phyloP scores from a whole-genome alignment of 30 jellyfish, hydroid and myxozoan species.

The Aurelia sp. region DNA sequence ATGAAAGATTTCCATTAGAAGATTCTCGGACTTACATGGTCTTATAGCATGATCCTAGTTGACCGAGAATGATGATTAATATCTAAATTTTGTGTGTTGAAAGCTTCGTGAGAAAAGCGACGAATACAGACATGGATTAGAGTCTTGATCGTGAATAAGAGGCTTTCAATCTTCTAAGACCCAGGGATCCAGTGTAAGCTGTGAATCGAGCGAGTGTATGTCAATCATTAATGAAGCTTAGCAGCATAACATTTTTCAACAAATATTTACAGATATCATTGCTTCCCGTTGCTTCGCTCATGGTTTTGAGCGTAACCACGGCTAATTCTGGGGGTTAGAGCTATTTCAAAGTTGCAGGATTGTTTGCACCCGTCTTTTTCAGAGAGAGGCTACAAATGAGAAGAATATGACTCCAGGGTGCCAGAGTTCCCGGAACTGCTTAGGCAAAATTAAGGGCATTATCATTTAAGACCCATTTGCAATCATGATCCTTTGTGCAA shows the following conservation, averaged over 20 bases:
- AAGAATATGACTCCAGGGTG: too few species aligned
- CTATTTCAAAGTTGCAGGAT: not conserved
- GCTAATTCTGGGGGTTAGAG: not conserved
- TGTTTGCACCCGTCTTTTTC: too few species aligned
- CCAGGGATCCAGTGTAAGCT: conserved; percentile 29
- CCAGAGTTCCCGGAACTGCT: too few species aligned
- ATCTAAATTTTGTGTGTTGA: too few species aligned
- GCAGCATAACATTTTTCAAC: conserved; percentile 11
- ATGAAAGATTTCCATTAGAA: too few species aligned
- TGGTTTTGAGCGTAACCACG: not conserved
- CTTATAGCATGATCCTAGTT: too few species aligned
- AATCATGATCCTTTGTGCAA: too few species aligned
- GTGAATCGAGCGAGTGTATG: conserved; percentile 34
- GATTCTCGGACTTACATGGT: too few species aligned
- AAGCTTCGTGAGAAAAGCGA: conserved; percentile 26
- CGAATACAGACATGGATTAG: conserved; percentile 1
- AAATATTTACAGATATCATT: not conserved
- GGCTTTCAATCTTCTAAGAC: conserved; percentile 13
- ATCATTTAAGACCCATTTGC: too few species aligned
- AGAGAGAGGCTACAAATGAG: too few species aligned
- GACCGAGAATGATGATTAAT: too few species aligned
- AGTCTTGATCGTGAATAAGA: conserved; percentile 21
- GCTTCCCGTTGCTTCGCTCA: not conserved
- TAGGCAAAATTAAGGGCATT: too few species aligned
- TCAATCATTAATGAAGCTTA: conserved; percentile 40